These are phyloP conservation scores for Sebastes nivosus DNA, from an alignment of 2,797 vertebrate species.

Conservation along the genomic window DNA sequence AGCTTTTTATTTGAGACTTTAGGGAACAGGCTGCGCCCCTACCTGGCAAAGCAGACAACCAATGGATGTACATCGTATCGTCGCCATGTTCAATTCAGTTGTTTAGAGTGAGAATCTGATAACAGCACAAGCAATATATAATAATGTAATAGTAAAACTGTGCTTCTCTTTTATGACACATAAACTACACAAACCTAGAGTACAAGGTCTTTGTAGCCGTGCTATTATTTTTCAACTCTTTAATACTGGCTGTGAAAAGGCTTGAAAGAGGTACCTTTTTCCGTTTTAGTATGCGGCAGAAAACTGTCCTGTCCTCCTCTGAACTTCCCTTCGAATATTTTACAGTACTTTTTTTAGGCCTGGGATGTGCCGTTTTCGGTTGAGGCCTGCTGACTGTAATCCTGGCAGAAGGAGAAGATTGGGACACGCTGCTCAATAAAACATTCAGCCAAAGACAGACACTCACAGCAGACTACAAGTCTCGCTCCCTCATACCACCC, in stretches of 20 bases:
- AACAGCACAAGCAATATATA: neutral
- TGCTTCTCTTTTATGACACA: neutral
- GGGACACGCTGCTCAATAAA: conserved; percentile 27
- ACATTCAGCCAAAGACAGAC: conserved; percentile 27
- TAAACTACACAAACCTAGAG: neutral
- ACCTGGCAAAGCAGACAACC: neutral
- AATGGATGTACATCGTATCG: neutral
- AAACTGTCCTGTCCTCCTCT: conserved; percentile 23
- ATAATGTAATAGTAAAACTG: neutral
- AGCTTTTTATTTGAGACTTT: neutral
- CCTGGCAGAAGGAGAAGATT: conserved; percentile 35
- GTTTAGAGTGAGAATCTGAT: neutral
- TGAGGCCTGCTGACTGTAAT: conserved; percentile 48
- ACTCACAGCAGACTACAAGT: conserved; percentile 23
- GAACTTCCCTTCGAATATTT: conserved; percentile 20
- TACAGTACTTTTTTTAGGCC: conserved; percentile 39
- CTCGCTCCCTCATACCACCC: conserved; percentile 13
- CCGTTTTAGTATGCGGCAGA: conserved; percentile 35
- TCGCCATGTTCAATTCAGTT: neutral
- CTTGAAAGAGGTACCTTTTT: neutral
- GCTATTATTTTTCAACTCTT: neutral
- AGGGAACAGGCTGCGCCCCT: neutral
- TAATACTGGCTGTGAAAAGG: neutral
- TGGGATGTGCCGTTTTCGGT: conserved; percentile 42
- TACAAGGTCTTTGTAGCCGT: neutral